Conservation (phyloP, 2,888 invertebrate genomes). For the Pachliopta kotzebuea region DNA sequence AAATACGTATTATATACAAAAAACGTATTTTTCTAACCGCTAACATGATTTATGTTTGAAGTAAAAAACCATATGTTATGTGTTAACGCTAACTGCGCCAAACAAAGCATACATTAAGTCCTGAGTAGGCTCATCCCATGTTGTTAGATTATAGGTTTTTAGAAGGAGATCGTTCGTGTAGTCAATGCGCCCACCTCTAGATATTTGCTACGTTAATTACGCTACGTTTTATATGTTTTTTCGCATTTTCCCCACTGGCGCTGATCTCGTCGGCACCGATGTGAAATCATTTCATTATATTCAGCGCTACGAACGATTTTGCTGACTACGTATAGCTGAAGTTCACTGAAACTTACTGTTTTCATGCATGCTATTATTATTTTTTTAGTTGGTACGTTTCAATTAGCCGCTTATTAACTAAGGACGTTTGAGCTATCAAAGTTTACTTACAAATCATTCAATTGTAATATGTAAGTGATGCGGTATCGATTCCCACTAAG, state of each 20-base stretch:
- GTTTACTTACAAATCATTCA: too few relatives aligned
- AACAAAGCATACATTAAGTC: slow-evolving; percentile 39
- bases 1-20: not conserved
- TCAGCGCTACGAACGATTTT: not conserved
- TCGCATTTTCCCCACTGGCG: not conserved
- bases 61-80: not conserved
- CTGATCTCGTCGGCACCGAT: not conserved
- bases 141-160: slow-evolving; percentile 47
- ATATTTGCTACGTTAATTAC: slow-evolving; percentile 40
- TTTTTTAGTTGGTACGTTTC: not conserved
- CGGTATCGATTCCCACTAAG: too few relatives aligned
- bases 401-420: not conserved
- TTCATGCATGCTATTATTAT: not conserved
- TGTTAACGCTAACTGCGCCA: not conserved
- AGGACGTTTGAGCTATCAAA: too few relatives aligned
- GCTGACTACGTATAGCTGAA: not conserved
- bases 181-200: slow-evolving; percentile 73
- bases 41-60: not conserved
- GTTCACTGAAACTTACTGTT: not conserved
- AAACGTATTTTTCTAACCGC: not conserved
- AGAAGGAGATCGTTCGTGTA: slow-evolving; percentile 55
- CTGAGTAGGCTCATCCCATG: slow-evolving; percentile 43
- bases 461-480: too few relatives aligned
- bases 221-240: slow-evolving; percentile 34
- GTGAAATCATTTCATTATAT: not conserved